Conservation (phyloP, 2,113 vertebrate genomes). For the Tonatia bakeri region DNA sequence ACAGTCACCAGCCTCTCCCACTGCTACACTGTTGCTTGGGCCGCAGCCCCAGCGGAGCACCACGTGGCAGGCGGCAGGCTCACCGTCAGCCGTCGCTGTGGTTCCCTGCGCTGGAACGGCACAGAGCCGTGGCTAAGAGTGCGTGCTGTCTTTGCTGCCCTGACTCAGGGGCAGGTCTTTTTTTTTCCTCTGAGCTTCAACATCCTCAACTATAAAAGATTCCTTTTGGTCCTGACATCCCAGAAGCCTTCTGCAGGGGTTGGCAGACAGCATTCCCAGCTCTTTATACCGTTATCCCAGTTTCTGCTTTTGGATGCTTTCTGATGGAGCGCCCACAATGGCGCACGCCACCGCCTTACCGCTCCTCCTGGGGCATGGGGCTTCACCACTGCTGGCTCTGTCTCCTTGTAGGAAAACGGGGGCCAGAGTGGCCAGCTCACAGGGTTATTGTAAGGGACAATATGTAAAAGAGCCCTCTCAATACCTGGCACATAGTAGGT, state of each 20-base stretch:
- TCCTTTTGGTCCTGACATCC: neutral
- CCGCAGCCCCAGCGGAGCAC: neutral
- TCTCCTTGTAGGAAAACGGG: neutral
- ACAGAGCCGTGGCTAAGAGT: neutral
- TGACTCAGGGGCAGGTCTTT: too few relatives aligned
- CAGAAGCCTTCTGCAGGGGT: neutral
- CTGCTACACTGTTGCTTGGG: neutral
- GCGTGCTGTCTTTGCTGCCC: neutral
- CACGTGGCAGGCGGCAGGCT: neutral
- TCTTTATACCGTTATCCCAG: neutral
- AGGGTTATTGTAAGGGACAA: neutral
- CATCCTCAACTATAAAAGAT: neutral
- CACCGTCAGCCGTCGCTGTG: accelerated
- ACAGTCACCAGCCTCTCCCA: neutral
- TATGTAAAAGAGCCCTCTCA: neutral
- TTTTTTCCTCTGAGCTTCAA: neutral
- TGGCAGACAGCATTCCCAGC: too few relatives aligned
- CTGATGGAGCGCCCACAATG: neutral
- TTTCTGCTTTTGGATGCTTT: neutral
- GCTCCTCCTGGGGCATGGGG: neutral
- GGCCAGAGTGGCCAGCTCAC: neutral
- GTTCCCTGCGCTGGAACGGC: accelerated
- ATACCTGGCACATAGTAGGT: neutral
- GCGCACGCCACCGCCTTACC: neutral
- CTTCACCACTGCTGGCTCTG: neutral